Base-by-base conservation (phyloP, 2,797 vertebrate species). In the Danio choprae region DNA sequence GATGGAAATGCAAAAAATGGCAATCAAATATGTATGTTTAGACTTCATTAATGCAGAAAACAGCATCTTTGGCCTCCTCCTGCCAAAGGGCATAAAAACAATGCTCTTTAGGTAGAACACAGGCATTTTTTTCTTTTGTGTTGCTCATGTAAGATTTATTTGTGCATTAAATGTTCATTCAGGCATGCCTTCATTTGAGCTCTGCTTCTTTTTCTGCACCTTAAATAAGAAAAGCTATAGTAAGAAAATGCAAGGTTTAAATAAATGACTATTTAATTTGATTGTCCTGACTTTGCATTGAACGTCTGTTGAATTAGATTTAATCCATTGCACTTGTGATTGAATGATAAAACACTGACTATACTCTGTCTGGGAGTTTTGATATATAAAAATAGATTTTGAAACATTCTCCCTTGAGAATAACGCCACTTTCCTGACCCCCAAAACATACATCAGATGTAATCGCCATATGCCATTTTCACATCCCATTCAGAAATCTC, bases 11-110 rank as follows among this genome's bases (percentile, higher is more conserved):
- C 81, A 43, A 4, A 60, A 64, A 83, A 68, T 29, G 40, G n/a
- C 20, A 46, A 83, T 80, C 51, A 82, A 82, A 84, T 83, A 83
- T 85, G 82, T 59, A 77, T 86, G 77, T 75, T 87, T 44, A 43
- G 53, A 53, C 56, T 65, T 73, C 64, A 81, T 83, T 78, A 78
- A 63, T 68, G 55, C 44, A 70, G 55, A 53, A 68, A 51, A 51
- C 29, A 43, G 13, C 18, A 55, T 51, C 20, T 46, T 50, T 80
- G 36, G 51, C 38, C 41, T 43, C 44, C 50, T 46, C 62, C 36
- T 70, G 67, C 56, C 60, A 60, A 9, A 22, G 36, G 8, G 29
- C 69, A 62, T 36, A 55, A 5, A 58, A 60, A 68, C 16, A 22
- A 20, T 4, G 60, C 29, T 58, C 53, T 59, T 60, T 43, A 41